Evolutionary conservation across 2,113 vertebrate species (phyloP).

Genomic region (Muntiacus muntjak): DNA sequence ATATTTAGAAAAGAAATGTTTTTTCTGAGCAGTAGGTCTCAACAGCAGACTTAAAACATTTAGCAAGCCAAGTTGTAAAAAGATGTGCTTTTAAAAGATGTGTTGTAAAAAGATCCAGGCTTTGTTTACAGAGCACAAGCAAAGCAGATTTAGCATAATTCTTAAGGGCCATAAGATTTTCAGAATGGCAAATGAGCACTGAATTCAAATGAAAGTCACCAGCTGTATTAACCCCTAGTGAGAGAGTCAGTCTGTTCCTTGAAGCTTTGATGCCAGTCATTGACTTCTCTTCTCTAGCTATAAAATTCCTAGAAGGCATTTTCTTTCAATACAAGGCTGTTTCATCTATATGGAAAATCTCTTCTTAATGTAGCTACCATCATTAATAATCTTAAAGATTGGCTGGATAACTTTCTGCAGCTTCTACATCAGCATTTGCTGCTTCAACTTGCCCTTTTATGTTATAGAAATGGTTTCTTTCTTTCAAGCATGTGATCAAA

Average conservation of each 20-base stretch:
- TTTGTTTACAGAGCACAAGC: neutral
- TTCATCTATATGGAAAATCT: neutral
- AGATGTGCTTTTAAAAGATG: neutral
- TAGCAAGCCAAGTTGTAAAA: neutral
- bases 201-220: neutral
- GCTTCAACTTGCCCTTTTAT: neutral
- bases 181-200: neutral
- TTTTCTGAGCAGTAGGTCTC: neutral
- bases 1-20: neutral
- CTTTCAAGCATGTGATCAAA: neutral
- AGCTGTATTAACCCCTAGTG: neutral
- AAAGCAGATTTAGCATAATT: neutral
- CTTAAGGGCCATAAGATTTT: neutral
- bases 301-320: neutral
- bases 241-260: neutral
- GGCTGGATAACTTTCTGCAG: neutral
- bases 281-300: neutral
- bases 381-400: neutral
- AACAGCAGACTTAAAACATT: neutral
- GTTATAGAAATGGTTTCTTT: neutral
- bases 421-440: neutral
- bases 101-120: neutral
- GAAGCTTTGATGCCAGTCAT: neutral
- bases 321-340: neutral
- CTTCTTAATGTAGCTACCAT: neutral